phyloP scores from a whole-genome alignment of 2,888 invertebrate genomes.

The Epistrophe grossulariae region DNA sequence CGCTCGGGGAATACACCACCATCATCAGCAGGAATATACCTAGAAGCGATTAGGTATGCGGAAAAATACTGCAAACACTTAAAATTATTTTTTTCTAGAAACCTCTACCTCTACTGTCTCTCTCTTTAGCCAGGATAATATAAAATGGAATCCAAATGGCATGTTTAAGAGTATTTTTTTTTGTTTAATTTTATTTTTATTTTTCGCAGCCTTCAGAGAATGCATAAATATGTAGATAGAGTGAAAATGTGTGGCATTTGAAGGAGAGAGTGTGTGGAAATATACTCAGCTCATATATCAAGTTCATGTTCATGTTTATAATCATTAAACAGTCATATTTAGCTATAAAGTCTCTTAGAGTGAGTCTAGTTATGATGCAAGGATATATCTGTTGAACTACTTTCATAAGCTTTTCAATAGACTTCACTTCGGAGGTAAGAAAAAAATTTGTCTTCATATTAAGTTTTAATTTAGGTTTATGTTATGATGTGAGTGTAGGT shows the following conservation, averaged over 20 bases:
- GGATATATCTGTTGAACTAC: background rate
- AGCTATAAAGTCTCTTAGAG: background rate
- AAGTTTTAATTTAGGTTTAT: too few species aligned
- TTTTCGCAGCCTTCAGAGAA: background rate
- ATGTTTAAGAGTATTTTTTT: conserved; percentile 27
- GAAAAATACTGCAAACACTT: conserved; percentile 59
- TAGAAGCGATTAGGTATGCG: conserved; percentile 61
- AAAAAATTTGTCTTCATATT: too few species aligned
- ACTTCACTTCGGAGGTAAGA: too few species aligned
- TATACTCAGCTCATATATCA: background rate
- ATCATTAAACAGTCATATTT: background rate
- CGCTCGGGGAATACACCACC: conserved; percentile 37
- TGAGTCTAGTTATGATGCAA: background rate
- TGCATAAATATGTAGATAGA: background rate
- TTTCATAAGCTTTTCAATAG: conserved; percentile 7
- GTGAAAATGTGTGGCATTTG: conserved; percentile 22
- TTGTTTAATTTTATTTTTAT: background rate
- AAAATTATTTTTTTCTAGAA: conserved; percentile 48
- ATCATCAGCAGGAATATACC: conserved; percentile 27
- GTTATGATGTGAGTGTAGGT: too few species aligned
- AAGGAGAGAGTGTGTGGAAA: background rate
- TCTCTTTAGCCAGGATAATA: background rate
- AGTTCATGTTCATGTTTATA: conserved; percentile 21
- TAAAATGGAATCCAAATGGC: conserved; percentile 64
- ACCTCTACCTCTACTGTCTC: conserved; percentile 1